Base-by-base conservation (phyloP, 2,797 vertebrate genomes). In the Apodemus agrarius region DNA sequence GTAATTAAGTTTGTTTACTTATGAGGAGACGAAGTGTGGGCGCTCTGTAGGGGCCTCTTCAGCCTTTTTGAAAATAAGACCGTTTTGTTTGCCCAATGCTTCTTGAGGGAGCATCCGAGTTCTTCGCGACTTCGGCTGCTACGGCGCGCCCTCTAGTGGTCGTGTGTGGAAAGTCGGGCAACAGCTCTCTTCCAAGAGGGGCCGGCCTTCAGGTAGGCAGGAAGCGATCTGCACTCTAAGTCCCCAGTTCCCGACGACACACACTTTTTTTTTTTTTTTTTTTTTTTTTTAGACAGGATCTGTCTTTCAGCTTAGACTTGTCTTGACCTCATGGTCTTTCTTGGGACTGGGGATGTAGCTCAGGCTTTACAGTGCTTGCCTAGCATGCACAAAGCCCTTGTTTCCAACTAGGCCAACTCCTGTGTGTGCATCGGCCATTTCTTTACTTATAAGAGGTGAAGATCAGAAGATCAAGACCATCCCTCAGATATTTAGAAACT, bases 1-100 rank as follows among this genome's bases (percentile, higher is more conserved):
- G 92, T 87, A 97, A 72, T 97, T 93, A 96, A 63, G 59, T 49
- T 92, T 46, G 10, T 96, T 88, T 90, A 92, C 59, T 98, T 97
- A 96, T 63, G 82, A 95, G 90, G 83, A 93, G 72, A 91, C 21
- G 5, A 85, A 90, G 40, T 37, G 94, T 92, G 94, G 83, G 93
- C 31, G 31, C 83, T 81, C 59, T 1, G 26, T 14, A 61, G 87
- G 74, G 49, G 72, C 40, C 43, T 21, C 34, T 63, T 21, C n/a
- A 61, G 37, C 54, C 52, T 61, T 88, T 86, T 86, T 24, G 82
- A 52, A 93, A 96, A 61, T 3, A 10, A 67, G 31, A 78, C 9
- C 6, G 54, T 61, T 94, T 89, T 94, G 94, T 40, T 46, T 4
- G 2, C 52, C 52, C 52, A 11, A 14, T 34, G 37, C 40, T 40